phyloP scores from a whole-genome alignment of 1,140 invertebrate species.

The Papilio dardanus region DNA sequence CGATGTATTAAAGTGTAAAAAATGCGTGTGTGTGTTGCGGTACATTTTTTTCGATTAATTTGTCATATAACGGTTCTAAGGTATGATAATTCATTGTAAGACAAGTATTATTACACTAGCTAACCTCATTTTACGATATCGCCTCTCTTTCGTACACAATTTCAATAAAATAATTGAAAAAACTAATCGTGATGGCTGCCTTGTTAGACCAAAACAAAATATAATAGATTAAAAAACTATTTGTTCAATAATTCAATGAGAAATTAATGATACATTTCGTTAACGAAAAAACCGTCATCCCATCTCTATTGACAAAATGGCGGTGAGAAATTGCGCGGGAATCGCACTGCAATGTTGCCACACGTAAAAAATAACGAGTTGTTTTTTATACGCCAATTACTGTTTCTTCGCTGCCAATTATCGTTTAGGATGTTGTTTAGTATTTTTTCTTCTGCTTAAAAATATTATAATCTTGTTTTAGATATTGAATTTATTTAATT shows the following conservation, averaged over 20 bases:
- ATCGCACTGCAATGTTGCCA: slow-evolving; percentile 45
- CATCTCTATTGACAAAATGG: slow-evolving; percentile 45
- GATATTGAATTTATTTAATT: background rate
- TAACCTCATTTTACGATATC: too few relatives aligned
- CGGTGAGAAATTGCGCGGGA: slow-evolving; percentile 52
- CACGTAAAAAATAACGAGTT: slow-evolving; percentile 31
- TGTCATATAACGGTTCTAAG: too few relatives aligned
- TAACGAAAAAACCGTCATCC: background rate
- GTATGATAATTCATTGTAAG: too few relatives aligned
- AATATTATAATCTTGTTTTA: slow-evolving; percentile 1
- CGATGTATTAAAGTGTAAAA: too few relatives aligned
- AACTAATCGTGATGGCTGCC: too few relatives aligned
- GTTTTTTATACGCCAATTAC: slow-evolving; percentile 23
- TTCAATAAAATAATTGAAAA: too few relatives aligned
- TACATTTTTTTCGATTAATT: too few relatives aligned
- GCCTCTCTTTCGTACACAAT: too few relatives aligned
- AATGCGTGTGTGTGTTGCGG: too few relatives aligned
- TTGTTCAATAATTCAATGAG: too few relatives aligned
- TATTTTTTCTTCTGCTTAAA: background rate
- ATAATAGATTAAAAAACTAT: background rate
- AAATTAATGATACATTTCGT: background rate
- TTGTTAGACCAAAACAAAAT: too few relatives aligned
- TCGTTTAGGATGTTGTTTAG: slow-evolving; percentile 18
- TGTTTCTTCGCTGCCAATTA: slow-evolving; percentile 22
- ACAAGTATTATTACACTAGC: too few relatives aligned